Conservation (phyloP, 2,113 vertebrate species). For the Typhlomys cinereus region DNA sequence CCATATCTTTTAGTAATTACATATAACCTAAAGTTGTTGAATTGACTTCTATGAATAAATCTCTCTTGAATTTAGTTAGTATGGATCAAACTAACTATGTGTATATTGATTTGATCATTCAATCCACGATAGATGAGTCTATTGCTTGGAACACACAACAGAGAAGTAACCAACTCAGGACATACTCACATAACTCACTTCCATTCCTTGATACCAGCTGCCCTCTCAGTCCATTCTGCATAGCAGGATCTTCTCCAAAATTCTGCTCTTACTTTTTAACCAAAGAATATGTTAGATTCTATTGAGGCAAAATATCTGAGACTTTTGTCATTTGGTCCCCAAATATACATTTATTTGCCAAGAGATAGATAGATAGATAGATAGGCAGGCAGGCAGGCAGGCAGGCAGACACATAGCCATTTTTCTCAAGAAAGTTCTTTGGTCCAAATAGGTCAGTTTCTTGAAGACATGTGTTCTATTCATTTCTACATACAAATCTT, state of each 20-base stretch:
- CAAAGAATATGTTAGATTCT: background rate
- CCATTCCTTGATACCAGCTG: rapidly evolving
- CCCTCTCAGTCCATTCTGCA: background rate
- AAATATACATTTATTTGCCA: background rate
- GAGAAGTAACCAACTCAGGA: background rate
- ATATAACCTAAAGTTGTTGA: background rate
- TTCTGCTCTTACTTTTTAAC: background rate
- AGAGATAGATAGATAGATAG: no score
- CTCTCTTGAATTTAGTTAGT: conserved; percentile 6
- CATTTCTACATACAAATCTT: background rate
- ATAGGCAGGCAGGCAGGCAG: no score
- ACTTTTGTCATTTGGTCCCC: background rate
- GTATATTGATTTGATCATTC: background rate
- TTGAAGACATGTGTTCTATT: background rate
- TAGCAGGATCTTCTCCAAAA: background rate
- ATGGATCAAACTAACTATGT: background rate
- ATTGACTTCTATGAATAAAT: background rate
- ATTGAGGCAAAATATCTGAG: background rate
- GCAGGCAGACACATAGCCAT: no score
- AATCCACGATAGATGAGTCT: background rate
- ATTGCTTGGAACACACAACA: background rate
- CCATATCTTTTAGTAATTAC: background rate
- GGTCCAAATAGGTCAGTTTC: background rate
- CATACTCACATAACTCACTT: background rate
- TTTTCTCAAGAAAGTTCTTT: background rate